Conservation (phyloP, 2,113 vertebrate species). For the Oryzias woworae region DNA sequence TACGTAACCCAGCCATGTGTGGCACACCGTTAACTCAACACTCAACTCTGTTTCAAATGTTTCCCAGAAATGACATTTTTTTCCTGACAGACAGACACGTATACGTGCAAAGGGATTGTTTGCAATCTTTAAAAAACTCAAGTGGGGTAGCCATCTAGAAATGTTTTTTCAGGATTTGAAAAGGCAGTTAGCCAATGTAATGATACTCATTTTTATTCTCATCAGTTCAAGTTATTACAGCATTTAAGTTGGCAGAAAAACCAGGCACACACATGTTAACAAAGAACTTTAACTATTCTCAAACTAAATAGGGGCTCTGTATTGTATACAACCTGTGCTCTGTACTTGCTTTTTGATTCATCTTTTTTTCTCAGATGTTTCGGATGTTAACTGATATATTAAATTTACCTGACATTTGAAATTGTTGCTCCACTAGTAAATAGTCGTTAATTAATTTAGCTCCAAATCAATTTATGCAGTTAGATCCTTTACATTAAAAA, state of each 20-base stretch:
- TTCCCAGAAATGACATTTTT: slow-evolving; percentile 9
- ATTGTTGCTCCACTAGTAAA: too few species aligned
- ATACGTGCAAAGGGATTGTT: slow-evolving; percentile 5
- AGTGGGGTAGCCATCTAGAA: slow-evolving; percentile 12
- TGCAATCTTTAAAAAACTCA: background rate
- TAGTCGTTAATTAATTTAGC: too few species aligned
- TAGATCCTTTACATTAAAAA: background rate
- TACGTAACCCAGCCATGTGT: slow-evolving; percentile 49
- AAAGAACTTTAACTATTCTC: too few species aligned
- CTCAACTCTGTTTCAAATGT: slow-evolving; percentile 1
- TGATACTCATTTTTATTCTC: background rate
- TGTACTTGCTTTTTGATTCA: too few species aligned
- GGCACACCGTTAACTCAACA: slow-evolving; percentile 2
- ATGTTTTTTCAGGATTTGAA: background rate
- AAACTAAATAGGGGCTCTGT: too few species aligned
- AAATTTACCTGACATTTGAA: too few species aligned
- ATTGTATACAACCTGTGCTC: too few species aligned
- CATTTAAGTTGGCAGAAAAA: too few species aligned
- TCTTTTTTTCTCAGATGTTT: too few species aligned
- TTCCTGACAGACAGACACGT: slow-evolving; percentile 6
- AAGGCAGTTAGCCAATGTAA: background rate
- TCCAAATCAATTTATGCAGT: background rate
- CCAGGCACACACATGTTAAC: too few species aligned
- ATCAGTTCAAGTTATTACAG: too few species aligned
- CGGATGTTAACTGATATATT: too few species aligned